These are phyloP conservation scores for Haliaeetus leucogaster DNA, from an alignment of 2,113 vertebrate species.

Conservation along the genomic window DNA sequence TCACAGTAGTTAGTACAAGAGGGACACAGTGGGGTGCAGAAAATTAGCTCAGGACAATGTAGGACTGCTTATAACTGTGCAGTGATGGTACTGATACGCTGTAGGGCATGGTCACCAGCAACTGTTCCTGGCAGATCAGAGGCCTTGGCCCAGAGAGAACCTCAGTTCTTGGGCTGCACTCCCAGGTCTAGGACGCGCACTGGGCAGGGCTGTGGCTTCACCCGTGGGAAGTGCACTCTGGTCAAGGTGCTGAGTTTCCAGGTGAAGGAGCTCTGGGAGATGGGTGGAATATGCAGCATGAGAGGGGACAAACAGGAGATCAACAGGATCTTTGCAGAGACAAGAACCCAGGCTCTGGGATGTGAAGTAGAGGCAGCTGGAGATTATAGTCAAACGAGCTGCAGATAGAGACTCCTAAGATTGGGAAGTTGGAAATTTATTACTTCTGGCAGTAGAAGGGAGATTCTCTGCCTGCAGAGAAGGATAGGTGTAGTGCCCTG, in stretches of 20 bases:
- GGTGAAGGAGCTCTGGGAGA: not conserved
- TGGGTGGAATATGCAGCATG: not conserved
- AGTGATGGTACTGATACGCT: not conserved
- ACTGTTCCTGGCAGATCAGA: not conserved
- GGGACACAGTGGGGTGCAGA: not conserved
- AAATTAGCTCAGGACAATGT: not conserved
- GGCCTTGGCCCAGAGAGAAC: not conserved
- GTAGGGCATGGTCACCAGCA: not conserved
- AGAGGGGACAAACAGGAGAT: not conserved
- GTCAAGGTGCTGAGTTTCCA: not conserved
- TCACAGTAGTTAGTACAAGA: not conserved
- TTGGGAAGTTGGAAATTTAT: not conserved
- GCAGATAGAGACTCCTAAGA: not conserved
- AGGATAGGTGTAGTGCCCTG: not conserved
- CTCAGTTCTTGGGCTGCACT: not conserved
- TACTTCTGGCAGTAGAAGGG: not conserved
- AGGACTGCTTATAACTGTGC: not conserved
- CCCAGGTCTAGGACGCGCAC: fast-evolving
- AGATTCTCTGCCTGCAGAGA: not conserved
- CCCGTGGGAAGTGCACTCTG: not conserved
- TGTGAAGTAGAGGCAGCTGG: not conserved
- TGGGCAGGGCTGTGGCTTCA: not conserved
- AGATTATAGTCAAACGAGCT: not conserved
- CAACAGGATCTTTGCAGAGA: not conserved
- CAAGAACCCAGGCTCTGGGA: not conserved